Percentiles rank a stretch among this genome's conserved stretches.
phyloP scores from a whole-genome alignment of 35 echinoderm and acorn worm species.

The Eucidaris tribuloides region DNA sequence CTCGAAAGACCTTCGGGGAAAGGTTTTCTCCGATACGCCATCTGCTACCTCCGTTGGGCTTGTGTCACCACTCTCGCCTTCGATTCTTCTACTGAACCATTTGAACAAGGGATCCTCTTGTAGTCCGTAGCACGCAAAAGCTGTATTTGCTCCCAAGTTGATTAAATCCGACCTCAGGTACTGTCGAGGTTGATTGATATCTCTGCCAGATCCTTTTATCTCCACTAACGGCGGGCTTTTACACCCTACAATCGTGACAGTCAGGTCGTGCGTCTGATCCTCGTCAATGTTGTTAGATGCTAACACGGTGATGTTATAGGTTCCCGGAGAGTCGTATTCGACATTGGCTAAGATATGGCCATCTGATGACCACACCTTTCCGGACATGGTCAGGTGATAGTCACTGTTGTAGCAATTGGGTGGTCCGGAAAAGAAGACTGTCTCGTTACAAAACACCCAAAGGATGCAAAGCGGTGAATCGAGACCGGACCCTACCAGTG shows the following conservation, averaged over 20 bases:
- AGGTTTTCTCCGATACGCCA: not conserved
- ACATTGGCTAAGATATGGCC: not conserved
- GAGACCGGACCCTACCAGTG: not conserved
- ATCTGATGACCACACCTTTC: not conserved
- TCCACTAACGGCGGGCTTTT: not conserved
- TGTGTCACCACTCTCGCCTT: not conserved
- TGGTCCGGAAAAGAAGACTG: not conserved
- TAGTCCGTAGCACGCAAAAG: slow-evolving; percentile 10
- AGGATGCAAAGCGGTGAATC: not conserved
- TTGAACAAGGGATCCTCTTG: not conserved
- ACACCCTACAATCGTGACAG: not conserved
- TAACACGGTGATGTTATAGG: not conserved
- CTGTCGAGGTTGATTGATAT: not conserved
- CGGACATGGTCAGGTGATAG: not conserved
- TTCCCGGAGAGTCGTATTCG: slow-evolving; percentile 25
- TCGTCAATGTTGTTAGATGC: slow-evolving; percentile 29
- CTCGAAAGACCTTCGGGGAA: not conserved
- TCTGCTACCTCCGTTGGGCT: not conserved
- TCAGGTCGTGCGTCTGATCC: not conserved
- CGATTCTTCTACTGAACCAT: not conserved
- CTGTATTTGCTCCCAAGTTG: not conserved
- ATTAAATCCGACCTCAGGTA: slow-evolving; percentile 20
- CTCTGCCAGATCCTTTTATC: not conserved
- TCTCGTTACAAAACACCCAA: slow-evolving; percentile 18
- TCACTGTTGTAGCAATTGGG: slow-evolving; percentile 9